Percentiles rank a stretch among this genome's conserved stretches.
Evolutionary conservation across 2,113 vertebrate species (phyloP).

Genomic region (Spheniscus mendiculus): DNA sequence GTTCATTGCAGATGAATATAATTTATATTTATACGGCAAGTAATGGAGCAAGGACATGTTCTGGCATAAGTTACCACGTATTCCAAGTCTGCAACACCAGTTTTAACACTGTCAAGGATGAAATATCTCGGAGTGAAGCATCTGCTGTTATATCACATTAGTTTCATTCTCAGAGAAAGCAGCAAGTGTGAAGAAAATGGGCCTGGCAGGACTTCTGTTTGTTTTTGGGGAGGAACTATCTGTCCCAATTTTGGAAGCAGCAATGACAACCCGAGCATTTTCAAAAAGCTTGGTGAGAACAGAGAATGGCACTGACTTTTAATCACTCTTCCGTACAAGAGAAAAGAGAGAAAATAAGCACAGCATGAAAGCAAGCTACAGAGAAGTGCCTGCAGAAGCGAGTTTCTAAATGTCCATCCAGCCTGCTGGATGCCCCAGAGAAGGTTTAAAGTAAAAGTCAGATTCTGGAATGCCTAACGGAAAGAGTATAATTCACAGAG

Average conservation of each 20-base stretch:
- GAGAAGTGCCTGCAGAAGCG: constrained; percentile 13
- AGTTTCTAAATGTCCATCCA: constrained; percentile 3
- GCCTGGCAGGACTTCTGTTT: constrained; percentile 16
- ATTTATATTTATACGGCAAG: background rate
- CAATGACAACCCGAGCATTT: background rate
- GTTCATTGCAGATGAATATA: background rate
- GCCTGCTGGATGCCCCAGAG: background rate
- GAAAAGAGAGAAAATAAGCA: constrained; percentile 24
- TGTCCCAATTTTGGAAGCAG: constrained; percentile 5
- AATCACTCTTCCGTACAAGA: background rate
- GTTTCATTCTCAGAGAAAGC: constrained; percentile 8
- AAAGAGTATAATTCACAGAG: background rate
- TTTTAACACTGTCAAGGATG: background rate
- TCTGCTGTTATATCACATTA: background rate
- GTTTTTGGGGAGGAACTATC: constrained; percentile 30
- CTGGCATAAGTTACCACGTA: background rate
- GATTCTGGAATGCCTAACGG: background rate
- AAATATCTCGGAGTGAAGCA: background rate
- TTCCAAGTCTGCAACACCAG: background rate
- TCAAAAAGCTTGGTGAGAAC: background rate
- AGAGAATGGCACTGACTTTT: background rate
- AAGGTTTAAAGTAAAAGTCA: background rate
- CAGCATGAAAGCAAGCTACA: constrained; percentile 20
- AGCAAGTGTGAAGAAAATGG: background rate
- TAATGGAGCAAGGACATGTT: background rate